Percentiles rank a stretch among this genome's conserved stretches.
These are phyloP conservation scores for Lasioglossum lativentre DNA, from an alignment of 2,888 invertebrate genomes.

Conservation along the genomic window DNA sequence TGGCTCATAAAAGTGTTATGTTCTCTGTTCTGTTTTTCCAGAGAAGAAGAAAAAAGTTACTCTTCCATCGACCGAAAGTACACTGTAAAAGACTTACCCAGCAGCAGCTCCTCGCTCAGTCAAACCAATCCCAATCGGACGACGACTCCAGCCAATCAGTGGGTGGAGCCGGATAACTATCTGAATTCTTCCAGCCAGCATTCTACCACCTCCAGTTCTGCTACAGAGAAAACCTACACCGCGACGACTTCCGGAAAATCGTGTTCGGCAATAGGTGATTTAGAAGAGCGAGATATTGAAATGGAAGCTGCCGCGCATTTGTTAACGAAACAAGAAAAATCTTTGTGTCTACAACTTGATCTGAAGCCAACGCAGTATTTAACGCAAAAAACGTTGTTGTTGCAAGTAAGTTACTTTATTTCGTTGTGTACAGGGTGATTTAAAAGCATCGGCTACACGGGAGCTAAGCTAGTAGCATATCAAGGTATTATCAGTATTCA, in stretches of 20 bases:
- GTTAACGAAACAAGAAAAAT: conserved; percentile 83
- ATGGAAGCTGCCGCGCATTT: conserved; percentile 82
- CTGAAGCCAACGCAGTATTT: conserved; percentile 95
- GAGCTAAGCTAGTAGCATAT: neutral
- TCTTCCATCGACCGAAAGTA: conserved; percentile 95
- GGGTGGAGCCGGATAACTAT: conserved; percentile 82
- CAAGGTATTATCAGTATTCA: neutral
- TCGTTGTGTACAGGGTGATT: neutral
- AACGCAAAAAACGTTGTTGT: conserved; percentile 93
- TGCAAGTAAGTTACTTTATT: conserved; percentile 86
- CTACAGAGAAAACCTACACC: conserved; percentile 86
- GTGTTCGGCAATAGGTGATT: conserved; percentile 65
- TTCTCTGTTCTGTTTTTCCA: conserved; percentile 78
- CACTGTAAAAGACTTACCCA: conserved; percentile 89
- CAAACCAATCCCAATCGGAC: conserved; percentile 82
- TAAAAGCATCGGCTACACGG: neutral
- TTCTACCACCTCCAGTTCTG: conserved; percentile 75
- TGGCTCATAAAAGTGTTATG: neutral
- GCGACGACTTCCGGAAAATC: conserved; percentile 70
- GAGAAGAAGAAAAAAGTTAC: conserved; percentile 91
- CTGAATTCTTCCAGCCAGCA: conserved; percentile 79
- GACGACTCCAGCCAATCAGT: conserved; percentile 83
- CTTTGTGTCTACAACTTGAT: conserved; percentile 87
- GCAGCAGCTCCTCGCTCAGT: conserved; percentile 79
- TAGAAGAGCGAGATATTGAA: conserved; percentile 79